Evolutionary conservation across 2,113 vertebrate genomes (phyloP).

Genomic region (Sinocyclocheilus maitianheensis): DNA sequence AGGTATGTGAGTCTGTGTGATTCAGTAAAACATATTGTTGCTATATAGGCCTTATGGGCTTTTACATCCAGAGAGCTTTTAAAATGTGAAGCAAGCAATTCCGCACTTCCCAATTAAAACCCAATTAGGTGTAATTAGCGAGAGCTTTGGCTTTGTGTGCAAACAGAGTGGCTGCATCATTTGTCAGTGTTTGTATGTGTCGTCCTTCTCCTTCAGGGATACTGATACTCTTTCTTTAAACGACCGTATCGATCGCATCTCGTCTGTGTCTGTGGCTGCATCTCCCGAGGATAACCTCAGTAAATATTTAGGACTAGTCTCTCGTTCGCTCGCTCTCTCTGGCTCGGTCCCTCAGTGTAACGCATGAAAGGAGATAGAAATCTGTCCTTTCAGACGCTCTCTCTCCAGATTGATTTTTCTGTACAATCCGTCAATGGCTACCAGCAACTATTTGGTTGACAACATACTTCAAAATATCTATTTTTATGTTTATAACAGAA

Average conservation of each 20-base stretch:
- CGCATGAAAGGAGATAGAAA: constrained; percentile 1
- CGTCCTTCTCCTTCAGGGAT: neutral
- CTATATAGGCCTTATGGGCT: neutral
- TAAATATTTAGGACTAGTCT: constrained; percentile 28
- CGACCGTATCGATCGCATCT: constrained; percentile 35
- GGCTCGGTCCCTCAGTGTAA: neutral
- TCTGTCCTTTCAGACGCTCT: constrained; percentile 12
- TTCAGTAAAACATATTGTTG: neutral
- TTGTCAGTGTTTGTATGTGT: constrained; percentile 19
- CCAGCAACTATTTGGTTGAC: no score
- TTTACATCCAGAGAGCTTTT: neutral
- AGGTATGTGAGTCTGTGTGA: neutral
- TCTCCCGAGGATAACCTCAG: constrained; percentile 41
- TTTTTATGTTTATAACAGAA: no score
- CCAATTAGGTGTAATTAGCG: neutral
- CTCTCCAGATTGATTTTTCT: neutral
- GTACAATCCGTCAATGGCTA: no score
- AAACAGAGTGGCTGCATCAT: neutral
- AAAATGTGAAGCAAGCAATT: neutral
- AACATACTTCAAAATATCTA: no score
- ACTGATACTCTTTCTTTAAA: constrained; percentile 34
- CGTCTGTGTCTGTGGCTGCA: constrained; percentile 40
- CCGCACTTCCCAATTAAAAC: neutral
- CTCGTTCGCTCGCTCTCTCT: constrained; percentile 1
- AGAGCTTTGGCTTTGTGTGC: neutral